Evolutionary conservation across 2,888 invertebrate species (phyloP), one percentile per base, ranked within the genome.

Genomic region (Empis stercorea): DNA sequence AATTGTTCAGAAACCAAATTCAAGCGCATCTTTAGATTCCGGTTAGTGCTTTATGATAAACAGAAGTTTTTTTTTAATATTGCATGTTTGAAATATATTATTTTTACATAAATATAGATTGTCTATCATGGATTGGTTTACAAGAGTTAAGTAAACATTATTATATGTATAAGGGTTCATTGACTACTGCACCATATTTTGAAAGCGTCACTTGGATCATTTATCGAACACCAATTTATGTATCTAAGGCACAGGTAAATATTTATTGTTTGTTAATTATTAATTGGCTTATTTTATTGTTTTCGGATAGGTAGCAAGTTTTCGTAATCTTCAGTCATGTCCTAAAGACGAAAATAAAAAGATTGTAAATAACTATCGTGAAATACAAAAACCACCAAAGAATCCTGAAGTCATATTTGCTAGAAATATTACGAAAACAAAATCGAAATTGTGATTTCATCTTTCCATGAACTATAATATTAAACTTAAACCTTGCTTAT

Each of bases 161-260:
- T 60, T 81, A 81, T 46, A 80, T 82, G 1, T 83, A 83, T 61
- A 79, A 80, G 60, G 83, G 83, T 5, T 82, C 82, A 1, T 62
- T 83, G 51, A 83, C 83, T 3, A 83, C 83, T 5, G 79, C 81
- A 45, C 82, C 82, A 0, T 83, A 79, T 59, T 77, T 78, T 40
- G 82, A 83, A 58, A 80, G 80, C 57, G 83, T 83, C 42, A 81
- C 81, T 5, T 83, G 83, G 83, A 82, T 83, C 51, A 76, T 83
- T 48, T 81, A 81, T 56, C 76, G 80, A 47, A 79, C 76, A 43
- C 81, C 82, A 4, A 76, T 82, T 48, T 75, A 78, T 55, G 77
- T 83, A 51, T 81, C 81, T 14, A 67, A 72, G 51, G 75, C 77
- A 60, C 82, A 82, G 74, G 81, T 81, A 61, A 49, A 56, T 52